Evolutionary conservation across 2,888 invertebrate genomes (phyloP).

Genomic region (Lasioglossum malachurum): DNA sequence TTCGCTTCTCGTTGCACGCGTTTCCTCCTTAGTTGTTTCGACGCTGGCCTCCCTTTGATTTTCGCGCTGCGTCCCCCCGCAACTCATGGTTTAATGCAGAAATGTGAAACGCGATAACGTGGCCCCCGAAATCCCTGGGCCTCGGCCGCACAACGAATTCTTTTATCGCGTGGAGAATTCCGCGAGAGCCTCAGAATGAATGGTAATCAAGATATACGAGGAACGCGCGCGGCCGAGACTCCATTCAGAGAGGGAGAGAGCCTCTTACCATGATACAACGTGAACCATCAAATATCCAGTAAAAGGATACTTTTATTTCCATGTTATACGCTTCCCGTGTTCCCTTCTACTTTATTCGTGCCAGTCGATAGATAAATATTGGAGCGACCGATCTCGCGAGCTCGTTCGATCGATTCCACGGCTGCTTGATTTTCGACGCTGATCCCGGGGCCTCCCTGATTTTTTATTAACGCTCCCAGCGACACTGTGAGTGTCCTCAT

Average conservation of each 20-base stretch:
- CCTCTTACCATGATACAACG: slow-evolving; percentile 35
- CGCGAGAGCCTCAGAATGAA: slow-evolving; percentile 37
- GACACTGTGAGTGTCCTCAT: neutral
- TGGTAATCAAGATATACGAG: slow-evolving; percentile 55
- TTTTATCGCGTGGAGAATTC: slow-evolving; percentile 40
- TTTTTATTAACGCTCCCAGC: neutral
- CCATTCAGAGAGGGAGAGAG: slow-evolving; percentile 27
- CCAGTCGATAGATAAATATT: slow-evolving; percentile 40
- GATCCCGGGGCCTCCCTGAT: neutral
- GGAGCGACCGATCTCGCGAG: neutral
- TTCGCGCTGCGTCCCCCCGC: neutral
- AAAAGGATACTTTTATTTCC: slow-evolving; percentile 45
- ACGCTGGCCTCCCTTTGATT: neutral
- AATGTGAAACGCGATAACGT: slow-evolving; percentile 26
- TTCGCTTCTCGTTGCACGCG: neutral
- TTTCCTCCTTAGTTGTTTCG: neutral
- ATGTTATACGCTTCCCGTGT: slow-evolving; percentile 20
- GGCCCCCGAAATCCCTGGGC: slow-evolving; percentile 30
- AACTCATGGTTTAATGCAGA: slow-evolving; percentile 12
- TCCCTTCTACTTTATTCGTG: slow-evolving; percentile 29
- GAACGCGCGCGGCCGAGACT: slow-evolving; percentile 35
- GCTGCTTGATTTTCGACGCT: slow-evolving; percentile 1
- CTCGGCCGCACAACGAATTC: slow-evolving; percentile 36
- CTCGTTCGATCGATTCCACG: neutral
- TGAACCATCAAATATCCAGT: slow-evolving; percentile 42